These are phyloP conservation scores for Upupa epops DNA, from an alignment of 2,113 vertebrate genomes.

Conservation along the genomic window DNA sequence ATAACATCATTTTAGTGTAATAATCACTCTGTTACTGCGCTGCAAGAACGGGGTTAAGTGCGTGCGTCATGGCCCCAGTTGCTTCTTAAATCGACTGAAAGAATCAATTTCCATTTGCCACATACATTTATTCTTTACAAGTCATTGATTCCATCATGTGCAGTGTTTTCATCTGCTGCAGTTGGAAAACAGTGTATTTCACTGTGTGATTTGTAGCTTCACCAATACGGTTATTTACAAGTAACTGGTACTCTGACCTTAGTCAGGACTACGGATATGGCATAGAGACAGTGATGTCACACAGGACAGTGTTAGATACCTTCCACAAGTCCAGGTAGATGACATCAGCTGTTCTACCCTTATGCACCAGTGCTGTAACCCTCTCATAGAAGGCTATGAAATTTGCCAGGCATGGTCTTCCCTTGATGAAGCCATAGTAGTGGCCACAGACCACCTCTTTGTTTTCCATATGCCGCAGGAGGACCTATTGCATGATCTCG, in stretches of 20 bases:
- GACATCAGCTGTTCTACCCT: no score
- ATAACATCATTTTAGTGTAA: neutral
- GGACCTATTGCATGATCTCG: no score
- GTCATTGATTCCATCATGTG: neutral
- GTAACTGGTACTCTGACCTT: neutral
- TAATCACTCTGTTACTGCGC: neutral
- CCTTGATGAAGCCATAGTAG: no score
- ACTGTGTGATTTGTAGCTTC: neutral
- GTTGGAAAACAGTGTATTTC: neutral
- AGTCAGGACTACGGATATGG: neutral
- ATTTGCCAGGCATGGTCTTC: no score
- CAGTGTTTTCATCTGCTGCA: neutral
- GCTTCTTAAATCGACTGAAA: neutral
- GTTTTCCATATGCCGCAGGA: no score
- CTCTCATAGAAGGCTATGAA: no score
- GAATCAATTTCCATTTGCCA: constrained; percentile 34
- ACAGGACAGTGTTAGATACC: no score
- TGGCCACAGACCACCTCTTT: no score
- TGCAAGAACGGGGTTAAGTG: neutral
- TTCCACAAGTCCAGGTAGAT: no score
- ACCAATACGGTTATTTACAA: neutral
- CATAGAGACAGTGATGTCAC: no score
- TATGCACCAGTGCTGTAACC: no score
- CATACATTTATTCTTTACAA: neutral
- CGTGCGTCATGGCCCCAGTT: neutral